phyloP scores from a whole-genome alignment of 2,888 invertebrate species.

The Thereva nobilitata region DNA sequence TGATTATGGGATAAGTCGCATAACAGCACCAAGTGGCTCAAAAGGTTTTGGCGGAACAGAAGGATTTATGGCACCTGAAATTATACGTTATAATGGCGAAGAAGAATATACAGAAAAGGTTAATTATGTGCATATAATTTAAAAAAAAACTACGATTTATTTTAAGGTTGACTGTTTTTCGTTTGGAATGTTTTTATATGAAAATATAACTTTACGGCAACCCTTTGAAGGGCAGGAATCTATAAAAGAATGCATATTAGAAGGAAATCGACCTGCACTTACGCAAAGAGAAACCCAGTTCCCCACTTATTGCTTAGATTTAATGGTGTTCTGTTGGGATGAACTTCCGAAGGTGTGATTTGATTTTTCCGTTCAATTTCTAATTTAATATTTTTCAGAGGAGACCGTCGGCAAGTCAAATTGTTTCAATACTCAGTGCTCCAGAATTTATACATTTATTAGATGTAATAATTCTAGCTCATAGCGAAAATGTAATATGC shows the following conservation, averaged over 20 bases:
- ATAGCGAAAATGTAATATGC: constrained; percentile 68
- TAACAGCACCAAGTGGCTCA: constrained; percentile 86
- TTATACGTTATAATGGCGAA: constrained; percentile 96
- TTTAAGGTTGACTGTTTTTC: constrained; percentile 93
- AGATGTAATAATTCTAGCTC: constrained; percentile 76
- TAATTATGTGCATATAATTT: constrained; percentile 15
- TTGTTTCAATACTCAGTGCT: constrained; percentile 87
- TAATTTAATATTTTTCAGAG: constrained; percentile 54
- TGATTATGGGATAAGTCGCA: constrained; percentile 93
- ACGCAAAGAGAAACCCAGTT: constrained; percentile 82
- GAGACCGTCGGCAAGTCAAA: constrained; percentile 92
- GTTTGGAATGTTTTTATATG: constrained; percentile 98
- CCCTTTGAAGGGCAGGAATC: constrained; percentile 97
- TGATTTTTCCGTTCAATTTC: not conserved
- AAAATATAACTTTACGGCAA: constrained; percentile 87
- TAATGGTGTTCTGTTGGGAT: constrained; percentile 96
- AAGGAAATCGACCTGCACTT: constrained; percentile 89
- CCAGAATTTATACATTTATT: constrained; percentile 91
- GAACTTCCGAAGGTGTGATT: constrained; percentile 68
- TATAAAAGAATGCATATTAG: constrained; percentile 93
- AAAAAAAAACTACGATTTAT: constrained; percentile 5
- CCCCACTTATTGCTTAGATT: constrained; percentile 86
- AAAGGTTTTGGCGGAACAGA: constrained; percentile 99
- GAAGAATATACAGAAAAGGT: constrained; percentile 98
- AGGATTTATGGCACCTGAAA: constrained; percentile 99